These are phyloP conservation scores for Ceramica pisi DNA, from an alignment of 2,888 invertebrate species.

Conservation along the genomic window DNA sequence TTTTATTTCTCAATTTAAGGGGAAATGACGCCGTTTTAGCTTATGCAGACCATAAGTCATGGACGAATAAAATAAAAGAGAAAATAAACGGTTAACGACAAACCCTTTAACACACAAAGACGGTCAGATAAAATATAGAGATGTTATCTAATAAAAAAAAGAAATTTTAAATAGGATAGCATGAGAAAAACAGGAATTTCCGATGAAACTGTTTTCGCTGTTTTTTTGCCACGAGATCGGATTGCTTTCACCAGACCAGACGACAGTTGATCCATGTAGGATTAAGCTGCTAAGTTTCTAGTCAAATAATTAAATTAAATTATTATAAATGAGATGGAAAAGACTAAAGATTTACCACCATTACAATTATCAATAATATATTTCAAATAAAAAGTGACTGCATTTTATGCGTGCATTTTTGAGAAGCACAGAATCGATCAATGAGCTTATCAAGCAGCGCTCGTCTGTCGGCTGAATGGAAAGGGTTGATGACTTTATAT, in stretches of 20 bases:
- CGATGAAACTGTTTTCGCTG: too few species aligned
- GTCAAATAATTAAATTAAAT: neutral
- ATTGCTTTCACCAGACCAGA: neutral
- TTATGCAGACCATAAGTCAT: neutral
- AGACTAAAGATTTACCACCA: neutral
- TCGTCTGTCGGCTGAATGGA: neutral
- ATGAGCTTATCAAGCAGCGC: neutral
- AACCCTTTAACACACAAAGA: too few species aligned
- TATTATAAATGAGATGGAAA: neutral
- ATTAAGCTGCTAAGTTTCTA: neutral
- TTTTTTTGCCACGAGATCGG: neutral
- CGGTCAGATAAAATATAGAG: neutral
- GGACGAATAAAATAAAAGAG: neutral
- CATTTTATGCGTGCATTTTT: neutral
- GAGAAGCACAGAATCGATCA: neutral
- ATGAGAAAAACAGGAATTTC: neutral
- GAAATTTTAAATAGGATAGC: too few species aligned
- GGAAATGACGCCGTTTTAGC: neutral
- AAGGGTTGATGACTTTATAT: neutral
- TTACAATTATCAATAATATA: neutral
- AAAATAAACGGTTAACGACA: neutral
- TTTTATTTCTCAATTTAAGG: conserved; percentile 19
- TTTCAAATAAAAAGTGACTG: neutral
- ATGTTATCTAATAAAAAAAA: neutral
- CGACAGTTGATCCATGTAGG: too few species aligned